These are phyloP conservation scores for Matsumurasca onukii DNA, from an alignment of 1,140 invertebrate genomes.

Conservation along the genomic window DNA sequence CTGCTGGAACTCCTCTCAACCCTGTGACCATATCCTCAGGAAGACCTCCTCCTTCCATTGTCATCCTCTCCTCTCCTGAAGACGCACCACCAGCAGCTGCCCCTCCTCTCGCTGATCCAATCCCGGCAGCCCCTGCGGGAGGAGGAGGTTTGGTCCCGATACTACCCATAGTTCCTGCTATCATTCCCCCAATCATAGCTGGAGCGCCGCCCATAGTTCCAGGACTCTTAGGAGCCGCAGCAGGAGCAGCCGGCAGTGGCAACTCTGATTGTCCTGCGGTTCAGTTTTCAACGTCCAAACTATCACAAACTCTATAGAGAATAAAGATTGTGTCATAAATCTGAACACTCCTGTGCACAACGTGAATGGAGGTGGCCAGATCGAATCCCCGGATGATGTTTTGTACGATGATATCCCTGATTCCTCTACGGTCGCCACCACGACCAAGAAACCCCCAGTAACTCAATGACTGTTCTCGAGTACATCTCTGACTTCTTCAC, in stretches of 20 bases:
- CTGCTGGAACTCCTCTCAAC: slow-evolving; percentile 31
- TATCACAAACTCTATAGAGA: slow-evolving; percentile 24
- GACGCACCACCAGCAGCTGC: slow-evolving; percentile 4
- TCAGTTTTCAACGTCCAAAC: slow-evolving; percentile 16
- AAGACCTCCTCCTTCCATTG: slow-evolving; percentile 40
- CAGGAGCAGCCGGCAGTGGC: neutral
- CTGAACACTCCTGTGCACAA: slow-evolving; percentile 26
- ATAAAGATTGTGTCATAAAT: slow-evolving; percentile 22
- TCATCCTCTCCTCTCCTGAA: slow-evolving; percentile 31
- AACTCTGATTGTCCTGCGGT: neutral
- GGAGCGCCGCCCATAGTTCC: neutral
- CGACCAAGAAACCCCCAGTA: slow-evolving; percentile 19
- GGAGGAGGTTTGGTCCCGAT: slow-evolving; percentile 12
- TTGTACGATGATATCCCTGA: slow-evolving; percentile 22
- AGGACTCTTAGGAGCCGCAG: slow-evolving; percentile 2
- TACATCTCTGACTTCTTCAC: slow-evolving; percentile 36
- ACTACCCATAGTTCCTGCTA: slow-evolving; percentile 11
- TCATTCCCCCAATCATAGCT: slow-evolving; percentile 29
- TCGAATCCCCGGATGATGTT: slow-evolving; percentile 11
- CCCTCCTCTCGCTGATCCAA: slow-evolving; percentile 21
- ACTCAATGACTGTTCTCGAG: slow-evolving; percentile 36
- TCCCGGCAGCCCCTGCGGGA: slow-evolving; percentile 14
- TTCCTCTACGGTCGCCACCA: slow-evolving; percentile 11
- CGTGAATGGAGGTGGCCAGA: neutral
- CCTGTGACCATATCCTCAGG: slow-evolving; percentile 28